Evolutionary conservation across 2,888 invertebrate genomes (phyloP), one percentile per base, ranked within the genome.

Genomic region (Exocentrus adspersus): DNA sequence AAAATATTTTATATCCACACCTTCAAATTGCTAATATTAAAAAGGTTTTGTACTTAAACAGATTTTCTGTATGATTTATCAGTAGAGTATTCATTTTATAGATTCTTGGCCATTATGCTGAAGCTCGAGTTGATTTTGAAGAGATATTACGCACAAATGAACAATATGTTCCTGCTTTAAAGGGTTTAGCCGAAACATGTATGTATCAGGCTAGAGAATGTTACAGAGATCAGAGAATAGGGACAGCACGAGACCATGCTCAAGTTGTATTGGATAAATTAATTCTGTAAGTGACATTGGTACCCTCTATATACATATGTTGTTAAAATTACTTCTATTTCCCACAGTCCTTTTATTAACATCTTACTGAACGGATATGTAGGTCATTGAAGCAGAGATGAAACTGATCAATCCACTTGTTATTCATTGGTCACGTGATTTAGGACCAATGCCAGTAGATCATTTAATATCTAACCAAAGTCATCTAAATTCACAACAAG

Each of bases 151-250:
- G 80, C 1, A 79, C 82, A 5, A 84, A 88, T 71, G 84, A 87
- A 1, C 81, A 85, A 60, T 90, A 90, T 77, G 84, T 92, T 5
- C 90, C 91, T 1, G 92, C 91, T 1, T 79, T 93, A 14, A 93
- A 93, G 83, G 95, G 95, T 16, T 85, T 93, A 53, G 89, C 93
- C 1, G 94, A 95, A 82, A 91, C 93, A 0, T 90, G 90, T 81
- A 85, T 94, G 65, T 87, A 87, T 64, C 83, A 91, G 74, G 93
- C 93, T 0, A 88, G 85, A 70, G 87, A 89, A 72, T 87, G 90
- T 73, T 84, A 88, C 50, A 77, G 81, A 21, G 87, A 89, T 59
- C 92, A 92, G 78, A 84, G 93, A 57, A 85, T 91, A 78, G 92
- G 92, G 0, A 86, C 89, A 63, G 89, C 91, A 7, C 87, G 90